phyloP scores from a whole-genome alignment of 2,797 vertebrate genomes.

The Picus viridis region DNA sequence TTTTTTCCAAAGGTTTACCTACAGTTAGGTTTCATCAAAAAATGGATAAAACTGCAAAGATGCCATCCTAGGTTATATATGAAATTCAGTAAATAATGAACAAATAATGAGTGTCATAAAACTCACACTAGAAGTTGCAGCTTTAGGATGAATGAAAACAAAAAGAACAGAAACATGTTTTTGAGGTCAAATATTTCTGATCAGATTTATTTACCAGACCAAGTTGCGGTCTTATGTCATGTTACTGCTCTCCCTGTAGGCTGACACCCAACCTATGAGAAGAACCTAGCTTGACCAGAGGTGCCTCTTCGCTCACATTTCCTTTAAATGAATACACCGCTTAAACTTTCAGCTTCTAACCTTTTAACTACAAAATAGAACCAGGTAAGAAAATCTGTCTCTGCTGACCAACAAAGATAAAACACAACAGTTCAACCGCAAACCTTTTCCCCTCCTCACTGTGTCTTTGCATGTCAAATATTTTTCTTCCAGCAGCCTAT shows the following conservation, averaged over 20 bases:
- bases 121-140: neutral
- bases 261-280: neutral
- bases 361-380: neutral
- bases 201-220: neutral
- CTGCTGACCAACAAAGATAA: neutral
- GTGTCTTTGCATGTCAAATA: neutral
- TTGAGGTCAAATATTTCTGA: neutral
- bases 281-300: neutral
- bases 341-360: neutral
- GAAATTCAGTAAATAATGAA: neutral
- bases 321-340: neutral
- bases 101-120: neutral
- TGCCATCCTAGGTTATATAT: neutral
- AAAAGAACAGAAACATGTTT: neutral
- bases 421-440: neutral
- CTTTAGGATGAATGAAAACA: neutral
- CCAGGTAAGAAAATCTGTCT: neutral
- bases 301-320: neutral
- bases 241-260: neutral
- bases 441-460: neutral
- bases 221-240: neutral
- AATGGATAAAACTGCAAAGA: neutral
- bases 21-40: neutral
- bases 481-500: neutral
- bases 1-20: neutral